Percentiles rank a stretch among this genome's conserved stretches.
Evolutionary conservation across 2,888 invertebrate genomes (phyloP).

Genomic region (Linnaemya tessellans): DNA sequence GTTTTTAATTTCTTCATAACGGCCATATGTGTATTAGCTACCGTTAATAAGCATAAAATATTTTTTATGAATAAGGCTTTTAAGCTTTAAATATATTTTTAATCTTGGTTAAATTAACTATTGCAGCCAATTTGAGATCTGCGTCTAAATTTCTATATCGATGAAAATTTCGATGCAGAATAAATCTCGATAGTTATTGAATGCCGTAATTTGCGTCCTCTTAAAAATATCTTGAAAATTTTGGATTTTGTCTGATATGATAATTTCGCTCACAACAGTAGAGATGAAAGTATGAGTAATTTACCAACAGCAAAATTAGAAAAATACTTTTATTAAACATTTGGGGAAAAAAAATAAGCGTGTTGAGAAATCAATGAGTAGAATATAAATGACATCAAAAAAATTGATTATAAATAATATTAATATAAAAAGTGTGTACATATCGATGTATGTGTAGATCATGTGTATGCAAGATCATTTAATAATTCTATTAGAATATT

Average conservation of each 20-base stretch:
- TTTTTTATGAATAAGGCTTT: no score
- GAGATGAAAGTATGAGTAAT: slow-evolving; percentile 12
- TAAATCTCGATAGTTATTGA: no score
- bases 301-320: slow-evolving; percentile 42
- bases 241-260: neutral
- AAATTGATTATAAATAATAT: neutral
- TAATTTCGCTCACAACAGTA: neutral
- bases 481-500: slow-evolving; percentile 13
- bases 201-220: no score
- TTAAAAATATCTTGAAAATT: neutral
- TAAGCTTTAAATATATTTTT: no score
- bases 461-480: neutral
- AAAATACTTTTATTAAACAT: slow-evolving; percentile 4
- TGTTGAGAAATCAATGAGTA: slow-evolving; percentile 6
- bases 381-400: slow-evolving; percentile 25
- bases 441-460: neutral
- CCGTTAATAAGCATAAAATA: no score
- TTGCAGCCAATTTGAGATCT: no score
- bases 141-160: no score
- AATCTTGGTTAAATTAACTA: no score
- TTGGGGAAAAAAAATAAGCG: neutral
- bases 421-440: neutral
- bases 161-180: no score
- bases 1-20: no score
- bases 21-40: no score